Percentiles rank a stretch among this genome's conserved stretches.
Evolutionary conservation across 2,797 vertebrate species (phyloP).

Genomic region (Manis crassicaudata): DNA sequence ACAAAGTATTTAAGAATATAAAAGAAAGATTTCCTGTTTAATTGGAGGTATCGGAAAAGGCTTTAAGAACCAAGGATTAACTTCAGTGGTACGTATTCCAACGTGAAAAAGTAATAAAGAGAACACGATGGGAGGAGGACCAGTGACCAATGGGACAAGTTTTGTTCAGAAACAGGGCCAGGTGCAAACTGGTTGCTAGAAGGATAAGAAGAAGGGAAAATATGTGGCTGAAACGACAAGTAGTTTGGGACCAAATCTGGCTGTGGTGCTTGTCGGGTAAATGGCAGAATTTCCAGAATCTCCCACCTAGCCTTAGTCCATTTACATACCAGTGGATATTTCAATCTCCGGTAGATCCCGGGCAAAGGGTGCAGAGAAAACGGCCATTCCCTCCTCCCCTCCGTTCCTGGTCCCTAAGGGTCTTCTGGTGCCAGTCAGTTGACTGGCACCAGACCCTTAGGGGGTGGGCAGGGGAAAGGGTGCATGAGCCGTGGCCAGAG

Average conservation of each 20-base stretch:
- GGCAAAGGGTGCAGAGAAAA: no score
- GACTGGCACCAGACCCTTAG: no score
- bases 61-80: not conserved
- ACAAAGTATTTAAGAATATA: conserved; percentile 6
- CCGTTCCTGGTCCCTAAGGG: no score
- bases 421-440: no score
- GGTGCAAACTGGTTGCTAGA: not conserved
- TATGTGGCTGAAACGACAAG: not conserved
- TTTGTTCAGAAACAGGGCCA: not conserved
- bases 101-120: not conserved
- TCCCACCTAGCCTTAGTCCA: no score
- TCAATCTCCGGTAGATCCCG: no score
- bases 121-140: not conserved
- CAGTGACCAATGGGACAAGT: not conserved
- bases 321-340: no score
- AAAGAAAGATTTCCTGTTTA: not conserved
- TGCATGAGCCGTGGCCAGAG: no score
- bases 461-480: no score
- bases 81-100: not conserved
- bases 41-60: not conserved
- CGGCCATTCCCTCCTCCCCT: no score
- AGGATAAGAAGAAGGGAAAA: not conserved
- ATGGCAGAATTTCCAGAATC: no score
- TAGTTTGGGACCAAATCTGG: not conserved
- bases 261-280: no score